Conservation (phyloP, 2,113 vertebrate species). For the Pluvianellus socialis region DNA sequence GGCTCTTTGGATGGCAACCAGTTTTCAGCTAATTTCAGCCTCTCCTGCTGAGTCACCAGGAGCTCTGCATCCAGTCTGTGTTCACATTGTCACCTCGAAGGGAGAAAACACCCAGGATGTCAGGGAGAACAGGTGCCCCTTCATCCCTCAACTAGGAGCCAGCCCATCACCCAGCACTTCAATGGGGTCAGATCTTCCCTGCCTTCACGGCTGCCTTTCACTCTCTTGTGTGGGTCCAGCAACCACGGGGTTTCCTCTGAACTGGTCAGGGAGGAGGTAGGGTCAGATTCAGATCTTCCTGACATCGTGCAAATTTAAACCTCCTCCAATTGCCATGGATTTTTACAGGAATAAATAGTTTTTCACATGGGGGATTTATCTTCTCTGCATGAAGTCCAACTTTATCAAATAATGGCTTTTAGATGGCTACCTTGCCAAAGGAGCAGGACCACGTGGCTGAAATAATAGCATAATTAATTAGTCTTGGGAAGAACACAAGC, state of each 20-base stretch:
- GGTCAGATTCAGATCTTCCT: background rate
- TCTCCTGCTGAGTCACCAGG: background rate
- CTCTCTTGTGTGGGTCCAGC: background rate
- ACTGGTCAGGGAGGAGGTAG: background rate
- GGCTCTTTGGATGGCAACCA: conserved; percentile 40
- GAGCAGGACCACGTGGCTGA: background rate
- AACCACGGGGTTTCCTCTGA: background rate
- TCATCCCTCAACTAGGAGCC: background rate
- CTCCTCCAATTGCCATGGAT: background rate
- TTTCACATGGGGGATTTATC: background rate
- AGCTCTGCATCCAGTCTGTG: background rate
- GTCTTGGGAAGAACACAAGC: background rate
- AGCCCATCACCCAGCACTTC: background rate
- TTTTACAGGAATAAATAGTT: background rate
- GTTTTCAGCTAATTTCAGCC: background rate
- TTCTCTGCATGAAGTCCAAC: background rate
- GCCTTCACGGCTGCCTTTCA: background rate
- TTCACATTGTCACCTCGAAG: background rate
- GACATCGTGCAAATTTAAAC: background rate
- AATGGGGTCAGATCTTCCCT: background rate
- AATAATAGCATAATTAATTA: background rate
- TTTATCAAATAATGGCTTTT: background rate
- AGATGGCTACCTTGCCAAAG: background rate
- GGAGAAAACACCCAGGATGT: background rate
- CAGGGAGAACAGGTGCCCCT: background rate